These are phyloP conservation scores for Salvelinus sp. DNA, from an alignment of 2,113 vertebrate genomes.

Conservation along the genomic window DNA sequence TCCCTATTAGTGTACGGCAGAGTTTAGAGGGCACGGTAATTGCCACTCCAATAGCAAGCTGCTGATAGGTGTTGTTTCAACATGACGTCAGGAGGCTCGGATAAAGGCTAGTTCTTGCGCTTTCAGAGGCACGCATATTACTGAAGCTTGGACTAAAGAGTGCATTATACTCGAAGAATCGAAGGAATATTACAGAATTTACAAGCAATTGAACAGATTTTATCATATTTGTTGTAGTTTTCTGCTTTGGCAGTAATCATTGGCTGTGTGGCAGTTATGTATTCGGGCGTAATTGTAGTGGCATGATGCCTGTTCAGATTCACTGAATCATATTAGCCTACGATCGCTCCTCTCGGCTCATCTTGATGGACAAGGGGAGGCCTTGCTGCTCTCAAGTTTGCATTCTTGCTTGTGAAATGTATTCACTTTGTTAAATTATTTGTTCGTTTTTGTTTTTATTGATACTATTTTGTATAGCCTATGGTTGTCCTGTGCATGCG, in stretches of 20 bases:
- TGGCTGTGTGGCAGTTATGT: not conserved
- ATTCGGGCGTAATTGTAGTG: not conserved
- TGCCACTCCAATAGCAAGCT: conserved; percentile 60
- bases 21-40: conserved; percentile 44
- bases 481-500: conserved; percentile 44
- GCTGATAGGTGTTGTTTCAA: conserved; percentile 66
- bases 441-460: not conserved
- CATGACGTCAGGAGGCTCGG: conserved; percentile 69
- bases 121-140: conserved; percentile 74
- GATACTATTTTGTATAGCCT: not conserved
- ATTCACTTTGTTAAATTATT: not conserved
- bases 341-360: conserved; percentile 33
- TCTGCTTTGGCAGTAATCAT: conserved; percentile 1
- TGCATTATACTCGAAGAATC: conserved; percentile 15
- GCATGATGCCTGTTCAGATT: not conserved
- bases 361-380: conserved; percentile 10
- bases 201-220: conserved; percentile 25
- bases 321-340: not conserved
- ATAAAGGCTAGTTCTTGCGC: conserved; percentile 64
- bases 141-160: conserved; percentile 46
- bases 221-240: conserved; percentile 5
- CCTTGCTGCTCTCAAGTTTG: conserved; percentile 25
- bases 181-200: conserved; percentile 34
- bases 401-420: conserved; percentile 36
- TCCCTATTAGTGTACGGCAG: not conserved